Percentiles rank a stretch among this genome's conserved stretches.
These are phyloP conservation scores for Hypercompe scribonia DNA, from an alignment of 2,888 invertebrate genomes.

Conservation along the genomic window DNA sequence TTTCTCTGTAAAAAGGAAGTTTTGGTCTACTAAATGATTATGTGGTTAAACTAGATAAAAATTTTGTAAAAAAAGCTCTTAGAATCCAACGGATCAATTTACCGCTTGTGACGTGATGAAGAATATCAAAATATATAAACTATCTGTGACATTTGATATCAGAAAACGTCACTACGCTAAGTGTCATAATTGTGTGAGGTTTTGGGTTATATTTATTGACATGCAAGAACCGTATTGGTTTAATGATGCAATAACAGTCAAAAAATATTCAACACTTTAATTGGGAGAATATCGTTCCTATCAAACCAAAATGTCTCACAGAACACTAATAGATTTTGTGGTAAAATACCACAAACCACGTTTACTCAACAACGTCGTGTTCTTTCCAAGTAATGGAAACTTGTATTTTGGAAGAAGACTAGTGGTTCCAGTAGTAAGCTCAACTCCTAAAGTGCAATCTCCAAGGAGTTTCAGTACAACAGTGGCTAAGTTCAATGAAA, in stretches of 20 bases:
- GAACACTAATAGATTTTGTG: constrained; percentile 79
- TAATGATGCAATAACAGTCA: constrained; percentile 50
- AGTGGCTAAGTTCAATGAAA: constrained; percentile 60
- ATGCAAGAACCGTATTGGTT: constrained; percentile 16
- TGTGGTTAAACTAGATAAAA: too few species aligned
- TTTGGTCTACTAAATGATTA: too few species aligned
- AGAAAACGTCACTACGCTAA: background rate
- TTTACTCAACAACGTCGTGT: constrained; percentile 76
- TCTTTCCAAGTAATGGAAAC: constrained; percentile 81
- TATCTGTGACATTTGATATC: too few species aligned
- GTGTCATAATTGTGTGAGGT: background rate
- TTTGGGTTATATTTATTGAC: constrained; percentile 14
- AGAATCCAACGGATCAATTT: too few species aligned
- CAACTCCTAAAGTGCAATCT: constrained; percentile 70
- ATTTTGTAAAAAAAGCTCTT: too few species aligned
- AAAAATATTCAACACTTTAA: background rate
- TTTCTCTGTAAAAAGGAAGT: too few species aligned
- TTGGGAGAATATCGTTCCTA: background rate
- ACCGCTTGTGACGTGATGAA: too few species aligned
- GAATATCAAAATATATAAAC: too few species aligned
- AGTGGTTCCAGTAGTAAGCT: constrained; percentile 61
- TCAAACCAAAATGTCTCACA: constrained; percentile 68
- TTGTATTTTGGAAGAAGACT: constrained; percentile 78
- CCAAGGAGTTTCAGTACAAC: constrained; percentile 72
- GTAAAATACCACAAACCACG: constrained; percentile 81